Evolutionary conservation across 2,888 invertebrate genomes (phyloP).

Genomic region (Dicranocentrus wangi): DNA sequence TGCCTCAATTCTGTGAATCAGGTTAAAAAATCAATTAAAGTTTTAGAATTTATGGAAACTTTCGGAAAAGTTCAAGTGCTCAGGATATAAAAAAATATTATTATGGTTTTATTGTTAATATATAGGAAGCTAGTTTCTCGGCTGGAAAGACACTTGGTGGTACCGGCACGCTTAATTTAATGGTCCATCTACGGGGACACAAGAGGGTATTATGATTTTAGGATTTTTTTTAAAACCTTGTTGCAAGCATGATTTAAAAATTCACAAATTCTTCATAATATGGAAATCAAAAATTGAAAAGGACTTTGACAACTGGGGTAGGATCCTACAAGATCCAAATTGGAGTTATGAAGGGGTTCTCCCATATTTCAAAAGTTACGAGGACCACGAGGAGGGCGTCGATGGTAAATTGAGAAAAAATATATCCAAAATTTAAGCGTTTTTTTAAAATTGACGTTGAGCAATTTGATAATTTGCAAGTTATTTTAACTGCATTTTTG

Average conservation of each 20-base stretch:
- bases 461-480: neutral
- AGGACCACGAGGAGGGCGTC: constrained; percentile 47
- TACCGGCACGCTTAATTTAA: constrained; percentile 49
- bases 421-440: neutral
- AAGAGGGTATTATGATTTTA: too few relatives aligned
- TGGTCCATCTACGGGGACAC: constrained; percentile 59
- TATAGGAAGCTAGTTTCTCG: constrained; percentile 40
- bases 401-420: neutral
- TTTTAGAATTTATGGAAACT: neutral
- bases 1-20: constrained; percentile 49
- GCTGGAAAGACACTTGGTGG: constrained; percentile 49
- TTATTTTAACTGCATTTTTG: too few relatives aligned
- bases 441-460: neutral
- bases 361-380: constrained; percentile 57
- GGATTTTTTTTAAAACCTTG: too few relatives aligned
- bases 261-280: too few relatives aligned
- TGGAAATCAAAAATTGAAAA: too few relatives aligned
- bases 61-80: too few relatives aligned
- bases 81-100: too few relatives aligned
- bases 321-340: constrained; percentile 35
- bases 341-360: constrained; percentile 57
- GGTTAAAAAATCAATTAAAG: constrained; percentile 13
- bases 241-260: too few relatives aligned
- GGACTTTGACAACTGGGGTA: constrained; percentile 59
- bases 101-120: too few relatives aligned